Percentiles rank a stretch among this genome's conserved stretches.
Evolutionary conservation across 2,797 vertebrate species (phyloP).

Genomic region (Micropoecilia bifurca): DNA sequence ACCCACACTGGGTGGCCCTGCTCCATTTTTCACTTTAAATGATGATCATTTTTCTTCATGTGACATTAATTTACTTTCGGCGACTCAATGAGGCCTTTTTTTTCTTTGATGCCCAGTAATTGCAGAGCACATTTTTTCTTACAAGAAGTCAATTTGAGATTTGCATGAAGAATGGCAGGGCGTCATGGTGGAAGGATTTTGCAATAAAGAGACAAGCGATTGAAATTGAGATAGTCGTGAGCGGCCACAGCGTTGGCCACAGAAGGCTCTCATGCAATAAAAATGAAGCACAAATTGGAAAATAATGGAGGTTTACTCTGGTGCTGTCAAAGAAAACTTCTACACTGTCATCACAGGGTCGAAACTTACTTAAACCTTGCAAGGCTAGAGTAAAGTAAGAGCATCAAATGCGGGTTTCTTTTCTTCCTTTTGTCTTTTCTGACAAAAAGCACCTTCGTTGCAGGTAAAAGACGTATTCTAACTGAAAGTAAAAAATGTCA

Average conservation of each 20-base stretch:
- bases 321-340: constrained; percentile 53
- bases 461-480: constrained; percentile 48
- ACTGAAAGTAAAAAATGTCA: constrained; percentile 61
- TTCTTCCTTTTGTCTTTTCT: constrained; percentile 11
- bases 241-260: constrained; percentile 44
- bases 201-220: constrained; percentile 70
- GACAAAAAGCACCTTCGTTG: constrained; percentile 15
- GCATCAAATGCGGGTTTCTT: neutral
- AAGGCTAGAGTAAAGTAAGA: constrained; percentile 5
- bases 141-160: constrained; percentile 76
- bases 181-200: constrained; percentile 67
- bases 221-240: constrained; percentile 65
- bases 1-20: constrained; percentile 33
- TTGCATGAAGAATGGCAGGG: constrained; percentile 70
- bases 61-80: constrained; percentile 70
- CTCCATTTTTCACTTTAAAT: constrained; percentile 50
- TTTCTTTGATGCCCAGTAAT: constrained; percentile 68
- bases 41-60: constrained; percentile 61
- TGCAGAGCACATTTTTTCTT: constrained; percentile 72
- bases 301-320: constrained; percentile 62
- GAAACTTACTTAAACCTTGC: constrained; percentile 12
- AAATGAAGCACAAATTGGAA: constrained; percentile 69
- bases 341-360: constrained; percentile 23
- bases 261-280: constrained; percentile 45
- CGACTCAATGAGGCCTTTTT: constrained; percentile 47